Conservation (phyloP, 2,888 invertebrate genomes). For the Mythimna lalbum region DNA sequence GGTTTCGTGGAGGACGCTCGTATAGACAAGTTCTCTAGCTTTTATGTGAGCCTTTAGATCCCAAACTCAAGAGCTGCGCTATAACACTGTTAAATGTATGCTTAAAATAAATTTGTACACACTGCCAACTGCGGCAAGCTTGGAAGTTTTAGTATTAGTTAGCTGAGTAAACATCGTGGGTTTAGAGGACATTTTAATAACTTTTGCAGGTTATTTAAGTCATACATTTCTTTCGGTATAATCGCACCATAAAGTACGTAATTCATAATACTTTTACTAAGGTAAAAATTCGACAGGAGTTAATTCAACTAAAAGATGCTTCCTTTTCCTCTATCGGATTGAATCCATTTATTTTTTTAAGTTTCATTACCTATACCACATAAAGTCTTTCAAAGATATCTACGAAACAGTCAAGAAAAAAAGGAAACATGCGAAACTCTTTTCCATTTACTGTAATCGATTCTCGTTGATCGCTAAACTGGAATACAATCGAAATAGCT, state of each 20-base stretch:
- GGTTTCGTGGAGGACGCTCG: conserved; percentile 71
- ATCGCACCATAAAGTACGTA: neutral
- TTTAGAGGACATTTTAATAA: conserved; percentile 18
- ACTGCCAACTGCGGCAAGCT: conserved; percentile 27
- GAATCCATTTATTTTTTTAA: neutral
- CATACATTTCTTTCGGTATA: neutral
- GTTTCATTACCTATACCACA: neutral
- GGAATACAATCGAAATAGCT: conserved; percentile 23
- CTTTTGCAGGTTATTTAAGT: conserved; percentile 1
- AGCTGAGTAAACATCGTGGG: conserved; percentile 3
- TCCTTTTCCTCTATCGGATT: neutral
- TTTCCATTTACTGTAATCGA: conserved; percentile 21
- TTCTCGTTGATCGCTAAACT: conserved; percentile 15
- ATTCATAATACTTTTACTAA: neutral
- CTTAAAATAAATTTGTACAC: conserved; percentile 48
- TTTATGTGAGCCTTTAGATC: conserved; percentile 60
- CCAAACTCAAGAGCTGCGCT: conserved; percentile 56
- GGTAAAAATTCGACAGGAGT: too few relatives aligned
- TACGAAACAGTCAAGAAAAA: neutral
- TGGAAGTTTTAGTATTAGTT: conserved; percentile 37
- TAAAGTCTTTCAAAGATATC: neutral
- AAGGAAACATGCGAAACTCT: neutral
- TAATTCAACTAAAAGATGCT: too few relatives aligned
- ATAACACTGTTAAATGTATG: conserved; percentile 45
- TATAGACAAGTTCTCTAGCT: conserved; percentile 67